Percentiles rank a stretch among this genome's conserved stretches.
Evolutionary conservation across 2,888 invertebrate species (phyloP).

Genomic region (Neoscelio sp.): DNA sequence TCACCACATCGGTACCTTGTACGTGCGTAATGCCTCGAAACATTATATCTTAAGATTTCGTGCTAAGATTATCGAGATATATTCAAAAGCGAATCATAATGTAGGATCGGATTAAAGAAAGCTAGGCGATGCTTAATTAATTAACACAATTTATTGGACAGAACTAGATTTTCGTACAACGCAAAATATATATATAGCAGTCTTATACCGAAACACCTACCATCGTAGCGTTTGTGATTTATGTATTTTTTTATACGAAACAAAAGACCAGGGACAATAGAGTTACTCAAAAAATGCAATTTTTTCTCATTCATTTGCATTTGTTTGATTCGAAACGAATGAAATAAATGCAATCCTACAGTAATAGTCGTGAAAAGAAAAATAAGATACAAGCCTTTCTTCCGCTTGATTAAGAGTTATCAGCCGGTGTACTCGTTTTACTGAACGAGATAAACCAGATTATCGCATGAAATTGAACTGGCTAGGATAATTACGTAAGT

Average conservation of each 20-base stretch:
- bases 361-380: conserved; percentile 14
- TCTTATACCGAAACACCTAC: no score
- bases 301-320: no score
- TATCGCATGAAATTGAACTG: conserved; percentile 53
- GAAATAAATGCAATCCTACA: no score
- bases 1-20: background rate
- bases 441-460: conserved; percentile 50
- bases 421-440: conserved; percentile 7
- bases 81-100: conserved; percentile 40
- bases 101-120: background rate
- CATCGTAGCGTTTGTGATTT: no score
- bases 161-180: no score
- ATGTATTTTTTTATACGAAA: no score
- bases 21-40: background rate
- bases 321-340: no score
- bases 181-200: no score
- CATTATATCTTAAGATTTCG: background rate
- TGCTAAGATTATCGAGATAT: conserved; percentile 47
- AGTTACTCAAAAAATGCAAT: no score
- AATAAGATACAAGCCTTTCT: conserved; percentile 7
- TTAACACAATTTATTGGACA: no score
- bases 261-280: no score
- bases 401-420: conserved; percentile 45
- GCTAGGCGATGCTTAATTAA: background rate
- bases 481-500: conserved; percentile 45